These are phyloP conservation scores for Semaprochilodus insignis DNA, from an alignment of 2,797 vertebrate species.

Conservation along the genomic window DNA sequence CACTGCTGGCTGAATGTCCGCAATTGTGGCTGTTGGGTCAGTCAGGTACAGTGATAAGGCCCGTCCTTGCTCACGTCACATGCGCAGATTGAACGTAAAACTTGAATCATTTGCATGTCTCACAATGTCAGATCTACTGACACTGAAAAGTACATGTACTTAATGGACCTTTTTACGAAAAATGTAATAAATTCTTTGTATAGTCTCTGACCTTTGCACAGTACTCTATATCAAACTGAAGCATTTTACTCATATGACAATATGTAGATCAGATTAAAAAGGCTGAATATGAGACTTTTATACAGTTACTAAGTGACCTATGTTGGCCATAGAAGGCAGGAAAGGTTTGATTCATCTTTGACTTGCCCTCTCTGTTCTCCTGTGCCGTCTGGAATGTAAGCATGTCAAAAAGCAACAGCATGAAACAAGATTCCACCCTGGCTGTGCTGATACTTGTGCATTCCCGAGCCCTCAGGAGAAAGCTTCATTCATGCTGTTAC, in stretches of 20 bases:
- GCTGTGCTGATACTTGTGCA: slow-evolving; percentile 2
- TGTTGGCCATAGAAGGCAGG: neutral
- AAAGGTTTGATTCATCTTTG: slow-evolving; percentile 10
- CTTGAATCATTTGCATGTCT: too few species aligned
- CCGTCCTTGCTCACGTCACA: too few species aligned
- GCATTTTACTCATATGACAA: neutral
- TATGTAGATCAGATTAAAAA: neutral
- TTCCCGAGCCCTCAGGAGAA: slow-evolving; percentile 3
- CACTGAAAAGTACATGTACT: too few species aligned
- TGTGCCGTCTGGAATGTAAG: neutral
- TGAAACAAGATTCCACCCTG: slow-evolving; percentile 2
- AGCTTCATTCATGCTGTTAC: slow-evolving; percentile 23
- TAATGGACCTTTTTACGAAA: too few species aligned
- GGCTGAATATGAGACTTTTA: neutral
- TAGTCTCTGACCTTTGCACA: too few species aligned
- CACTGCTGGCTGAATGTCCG: too few species aligned
- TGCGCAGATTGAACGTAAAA: too few species aligned
- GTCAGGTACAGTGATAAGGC: too few species aligned
- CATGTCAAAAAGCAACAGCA: slow-evolving; percentile 15
- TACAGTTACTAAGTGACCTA: neutral
- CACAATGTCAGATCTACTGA: too few species aligned
- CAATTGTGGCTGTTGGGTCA: too few species aligned
- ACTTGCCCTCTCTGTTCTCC: neutral
- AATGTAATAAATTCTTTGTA: too few species aligned
- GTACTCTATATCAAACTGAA: neutral